phyloP scores from a whole-genome alignment of 2,113 vertebrate genomes.

The Todiramphus chloris region DNA sequence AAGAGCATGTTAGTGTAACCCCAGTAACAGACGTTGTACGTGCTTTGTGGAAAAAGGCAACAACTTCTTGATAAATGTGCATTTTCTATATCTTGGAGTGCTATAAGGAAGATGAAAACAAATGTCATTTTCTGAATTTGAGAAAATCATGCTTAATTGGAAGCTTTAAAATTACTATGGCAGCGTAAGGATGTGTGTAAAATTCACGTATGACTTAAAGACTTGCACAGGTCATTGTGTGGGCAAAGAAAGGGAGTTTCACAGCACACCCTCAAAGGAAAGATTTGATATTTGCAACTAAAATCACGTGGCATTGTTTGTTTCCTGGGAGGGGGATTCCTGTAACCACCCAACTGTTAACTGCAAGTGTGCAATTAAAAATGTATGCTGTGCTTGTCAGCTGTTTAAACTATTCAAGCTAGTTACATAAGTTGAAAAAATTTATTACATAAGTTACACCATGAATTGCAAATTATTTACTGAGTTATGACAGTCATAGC shows the following conservation, averaged over 20 bases:
- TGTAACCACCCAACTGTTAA: slow-evolving; percentile 12
- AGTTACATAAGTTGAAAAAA: slow-evolving; percentile 38
- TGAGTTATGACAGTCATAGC: slow-evolving; percentile 16
- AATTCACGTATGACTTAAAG: background rate
- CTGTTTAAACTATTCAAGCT: slow-evolving; percentile 5
- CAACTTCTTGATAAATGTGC: background rate
- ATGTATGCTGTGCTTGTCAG: slow-evolving; percentile 39
- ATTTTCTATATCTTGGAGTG: background rate
- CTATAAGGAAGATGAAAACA: background rate
- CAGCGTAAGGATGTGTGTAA: background rate
- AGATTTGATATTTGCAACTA: background rate
- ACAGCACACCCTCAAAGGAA: background rate
- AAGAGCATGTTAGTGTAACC: background rate
- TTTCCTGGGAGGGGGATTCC: slow-evolving; percentile 17
- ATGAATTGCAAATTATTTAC: slow-evolving; percentile 45
- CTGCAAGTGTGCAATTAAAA: slow-evolving; percentile 15
- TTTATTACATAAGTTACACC: slow-evolving; percentile 21
- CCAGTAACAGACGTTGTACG: background rate
- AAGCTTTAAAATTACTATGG: background rate
- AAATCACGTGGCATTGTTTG: background rate
- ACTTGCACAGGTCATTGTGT: background rate
- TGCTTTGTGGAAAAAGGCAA: background rate
- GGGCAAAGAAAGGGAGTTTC: background rate
- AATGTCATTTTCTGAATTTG: background rate
- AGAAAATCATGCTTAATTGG: background rate